A percentile compares a stretch with the other conserved stretches of the same genome.
These are phyloP conservation scores for Chaenocephalus aceratus DNA, from an alignment of 2,113 vertebrate genomes.

Conservation along the genomic window DNA sequence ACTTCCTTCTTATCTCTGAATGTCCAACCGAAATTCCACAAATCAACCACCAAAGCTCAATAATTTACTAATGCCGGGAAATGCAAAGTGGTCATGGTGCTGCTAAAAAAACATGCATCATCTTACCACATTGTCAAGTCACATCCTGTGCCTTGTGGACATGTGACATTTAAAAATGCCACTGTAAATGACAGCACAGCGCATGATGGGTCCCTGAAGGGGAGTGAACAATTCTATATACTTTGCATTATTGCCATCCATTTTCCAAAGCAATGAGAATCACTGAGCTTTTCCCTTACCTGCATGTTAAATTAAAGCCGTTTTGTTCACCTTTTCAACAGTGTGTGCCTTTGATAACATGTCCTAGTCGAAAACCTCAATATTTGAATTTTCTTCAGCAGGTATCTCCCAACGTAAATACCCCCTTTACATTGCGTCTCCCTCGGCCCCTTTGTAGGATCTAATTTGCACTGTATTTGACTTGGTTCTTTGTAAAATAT, in stretches of 20 bases:
- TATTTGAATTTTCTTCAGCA: not conserved
- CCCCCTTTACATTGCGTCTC: not conserved
- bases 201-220: slow-evolving; percentile 29
- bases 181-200: slow-evolving; percentile 62
- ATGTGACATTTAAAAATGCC: slow-evolving; percentile 76
- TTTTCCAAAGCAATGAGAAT: slow-evolving; percentile 11
- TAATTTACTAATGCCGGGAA: slow-evolving; percentile 47
- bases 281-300: not conserved
- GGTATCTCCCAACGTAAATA: not conserved
- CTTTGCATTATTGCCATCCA: slow-evolving; percentile 27
- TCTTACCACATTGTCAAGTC: slow-evolving; percentile 56
- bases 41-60: slow-evolving; percentile 14
- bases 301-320: slow-evolving; percentile 20
- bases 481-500: slow-evolving; percentile 2
- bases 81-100: slow-evolving; percentile 51
- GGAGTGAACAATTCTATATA: slow-evolving; percentile 26
- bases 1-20: slow-evolving; percentile 50
- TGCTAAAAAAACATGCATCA: slow-evolving; percentile 56
- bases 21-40: slow-evolving; percentile 7
- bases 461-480: slow-evolving; percentile 13
- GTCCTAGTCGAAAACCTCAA: not conserved
- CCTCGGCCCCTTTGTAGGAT: not conserved
- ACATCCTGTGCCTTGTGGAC: slow-evolving; percentile 70
- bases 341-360: not conserved
- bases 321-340: not conserved